Evolutionary conservation across 2,888 invertebrate genomes (phyloP).

Genomic region (Xylota segnis): DNA sequence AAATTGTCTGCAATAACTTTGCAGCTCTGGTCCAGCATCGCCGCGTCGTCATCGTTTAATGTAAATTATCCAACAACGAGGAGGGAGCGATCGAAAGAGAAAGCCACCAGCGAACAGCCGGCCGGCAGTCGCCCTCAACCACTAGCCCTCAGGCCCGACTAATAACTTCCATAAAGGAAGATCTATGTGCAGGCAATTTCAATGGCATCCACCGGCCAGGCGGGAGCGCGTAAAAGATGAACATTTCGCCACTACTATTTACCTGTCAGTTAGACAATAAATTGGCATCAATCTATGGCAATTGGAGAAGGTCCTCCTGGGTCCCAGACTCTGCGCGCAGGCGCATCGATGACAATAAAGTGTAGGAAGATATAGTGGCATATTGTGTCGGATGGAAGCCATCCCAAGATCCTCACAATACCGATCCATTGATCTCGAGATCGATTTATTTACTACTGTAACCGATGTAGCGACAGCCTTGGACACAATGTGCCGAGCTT

Average conservation of each 20-base stretch:
- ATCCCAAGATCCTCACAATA: slow-evolving; percentile 46
- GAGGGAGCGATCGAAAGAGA: slow-evolving; percentile 64
- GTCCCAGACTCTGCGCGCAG: slow-evolving; percentile 1
- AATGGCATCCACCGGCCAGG: slow-evolving; percentile 57
- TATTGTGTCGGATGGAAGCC: slow-evolving; percentile 51
- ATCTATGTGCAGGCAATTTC: slow-evolving; percentile 72
- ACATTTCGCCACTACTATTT: slow-evolving; percentile 76
- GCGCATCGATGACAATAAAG: slow-evolving; percentile 66
- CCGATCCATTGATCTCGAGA: slow-evolving; percentile 70
- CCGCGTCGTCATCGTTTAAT: slow-evolving; percentile 51
- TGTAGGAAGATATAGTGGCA: slow-evolving; percentile 69
- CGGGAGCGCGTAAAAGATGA: slow-evolving; percentile 76
- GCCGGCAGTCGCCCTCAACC: slow-evolving; percentile 22
- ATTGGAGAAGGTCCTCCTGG: slow-evolving; percentile 44
- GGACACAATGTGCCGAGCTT: slow-evolving; percentile 62
- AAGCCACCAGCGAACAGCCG: slow-evolving; percentile 45
- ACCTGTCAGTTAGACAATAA: slow-evolving; percentile 73
- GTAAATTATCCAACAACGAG: slow-evolving; percentile 59
- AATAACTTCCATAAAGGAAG: slow-evolving; percentile 75
- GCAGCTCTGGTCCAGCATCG: slow-evolving; percentile 19
- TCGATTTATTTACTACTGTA: slow-evolving; percentile 73
- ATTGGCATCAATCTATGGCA: slow-evolving; percentile 75
- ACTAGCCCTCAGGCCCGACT: slow-evolving; percentile 50
- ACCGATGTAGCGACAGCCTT: slow-evolving; percentile 73
- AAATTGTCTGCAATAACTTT: slow-evolving; percentile 74